phyloP scores from a whole-genome alignment of 2,888 invertebrate genomes.

The Dascillus cervinus region DNA sequence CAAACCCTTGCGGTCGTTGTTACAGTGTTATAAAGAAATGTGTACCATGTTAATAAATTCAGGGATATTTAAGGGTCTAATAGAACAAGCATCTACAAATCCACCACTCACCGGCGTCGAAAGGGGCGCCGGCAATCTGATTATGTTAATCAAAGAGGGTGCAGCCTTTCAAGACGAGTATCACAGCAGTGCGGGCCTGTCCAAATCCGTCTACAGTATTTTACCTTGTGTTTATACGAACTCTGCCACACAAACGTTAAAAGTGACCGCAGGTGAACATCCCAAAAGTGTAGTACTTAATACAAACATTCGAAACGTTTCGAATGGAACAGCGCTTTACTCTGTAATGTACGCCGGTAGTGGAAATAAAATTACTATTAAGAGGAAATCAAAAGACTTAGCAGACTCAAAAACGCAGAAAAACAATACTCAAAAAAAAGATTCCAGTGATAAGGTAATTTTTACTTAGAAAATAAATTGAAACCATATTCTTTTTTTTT shows the following conservation, averaged over 20 bases:
- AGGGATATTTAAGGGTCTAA: constrained; percentile 57
- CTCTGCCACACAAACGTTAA: constrained; percentile 49
- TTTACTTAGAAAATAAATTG: constrained; percentile 4
- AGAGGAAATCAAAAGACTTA: constrained; percentile 53
- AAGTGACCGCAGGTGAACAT: constrained; percentile 19
- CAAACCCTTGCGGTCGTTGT: constrained; percentile 67
- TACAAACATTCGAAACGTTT: constrained; percentile 16
- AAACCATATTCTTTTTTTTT: constrained; percentile 21
- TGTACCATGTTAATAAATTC: constrained; percentile 76
- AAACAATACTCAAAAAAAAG: constrained; percentile 11
- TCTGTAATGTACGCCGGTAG: constrained; percentile 74
- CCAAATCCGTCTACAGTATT: constrained; percentile 67
- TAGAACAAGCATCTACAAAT: constrained; percentile 47
- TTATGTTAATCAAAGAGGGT: constrained; percentile 73
- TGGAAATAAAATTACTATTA: constrained; percentile 77
- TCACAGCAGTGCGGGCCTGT: constrained; percentile 62
- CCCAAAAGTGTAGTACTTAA: constrained; percentile 13
- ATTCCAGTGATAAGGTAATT: constrained; percentile 29
- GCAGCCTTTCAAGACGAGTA: constrained; percentile 70
- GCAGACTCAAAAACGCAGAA: constrained; percentile 4
- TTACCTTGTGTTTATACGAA: constrained; percentile 66
- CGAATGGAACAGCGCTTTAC: constrained; percentile 46
- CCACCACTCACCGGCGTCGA: constrained; percentile 47
- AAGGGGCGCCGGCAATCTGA: constrained; percentile 52
- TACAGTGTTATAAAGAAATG: constrained; percentile 83